A percentile compares a stretch with the other conserved stretches of the same genome.
Evolutionary conservation across 2,113 vertebrate species (phyloP).

Genomic region (Labeo rohita): DNA sequence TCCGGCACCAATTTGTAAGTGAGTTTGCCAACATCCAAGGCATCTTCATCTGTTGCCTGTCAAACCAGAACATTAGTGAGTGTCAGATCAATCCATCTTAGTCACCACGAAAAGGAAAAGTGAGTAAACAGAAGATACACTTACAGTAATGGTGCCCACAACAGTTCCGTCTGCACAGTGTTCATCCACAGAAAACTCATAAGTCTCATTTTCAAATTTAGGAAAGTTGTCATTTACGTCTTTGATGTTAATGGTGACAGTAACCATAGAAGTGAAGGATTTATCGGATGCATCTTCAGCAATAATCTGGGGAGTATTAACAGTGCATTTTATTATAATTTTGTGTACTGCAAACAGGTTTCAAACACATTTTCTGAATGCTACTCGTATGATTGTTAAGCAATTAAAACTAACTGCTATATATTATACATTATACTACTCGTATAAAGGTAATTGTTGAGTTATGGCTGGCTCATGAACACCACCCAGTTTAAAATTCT

Average conservation of each 20-base stretch:
- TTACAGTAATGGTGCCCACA: constrained; percentile 77
- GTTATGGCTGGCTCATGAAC: too few species aligned
- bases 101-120: background rate
- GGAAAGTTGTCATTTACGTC: constrained; percentile 90
- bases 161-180: constrained; percentile 71
- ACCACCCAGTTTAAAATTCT: background rate
- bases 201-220: constrained; percentile 73
- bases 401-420: too few species aligned
- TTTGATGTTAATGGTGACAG: constrained; percentile 80
- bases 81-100: background rate
- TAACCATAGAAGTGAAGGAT: constrained; percentile 69
- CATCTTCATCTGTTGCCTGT: constrained; percentile 87
- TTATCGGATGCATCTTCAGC: constrained; percentile 71
- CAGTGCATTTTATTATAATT: background rate
- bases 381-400: too few species aligned
- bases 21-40: constrained; percentile 74
- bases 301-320: constrained; percentile 76
- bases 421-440: too few species aligned
- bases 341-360: background rate
- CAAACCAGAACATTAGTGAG: constrained; percentile 19
- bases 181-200: constrained; percentile 71
- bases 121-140: constrained; percentile 10
- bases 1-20: constrained; percentile 84
- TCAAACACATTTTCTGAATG: background rate
- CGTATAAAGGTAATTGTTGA: too few species aligned